These are phyloP conservation scores for Syritta pipiens DNA, from an alignment of 2,888 invertebrate genomes.

Conservation along the genomic window DNA sequence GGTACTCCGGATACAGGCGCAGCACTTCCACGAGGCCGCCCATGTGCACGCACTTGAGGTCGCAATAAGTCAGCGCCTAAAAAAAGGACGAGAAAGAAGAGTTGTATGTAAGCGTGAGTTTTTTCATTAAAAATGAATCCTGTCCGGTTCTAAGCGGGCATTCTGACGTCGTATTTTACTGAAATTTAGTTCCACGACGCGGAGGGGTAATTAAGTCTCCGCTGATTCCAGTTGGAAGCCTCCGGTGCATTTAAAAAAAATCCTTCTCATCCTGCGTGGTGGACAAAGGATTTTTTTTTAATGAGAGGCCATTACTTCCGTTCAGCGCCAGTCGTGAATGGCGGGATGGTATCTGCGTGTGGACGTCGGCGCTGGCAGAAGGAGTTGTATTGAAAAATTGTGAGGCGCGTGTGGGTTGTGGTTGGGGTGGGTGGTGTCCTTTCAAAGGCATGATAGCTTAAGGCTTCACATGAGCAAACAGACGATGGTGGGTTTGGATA, in stretches of 20 bases:
- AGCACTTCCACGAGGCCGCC: conserved; percentile 93
- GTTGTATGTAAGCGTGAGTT: no score
- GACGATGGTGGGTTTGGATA: no score
- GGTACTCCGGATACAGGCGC: conserved; percentile 95
- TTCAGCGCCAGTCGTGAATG: neutral
- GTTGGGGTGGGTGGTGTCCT: no score
- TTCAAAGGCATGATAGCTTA: no score
- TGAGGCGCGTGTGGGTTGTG: no score
- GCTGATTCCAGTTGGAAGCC: neutral
- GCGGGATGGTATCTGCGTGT: neutral
- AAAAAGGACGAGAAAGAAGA: conserved; percentile 33
- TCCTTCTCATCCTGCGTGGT: neutral
- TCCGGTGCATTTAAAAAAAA: neutral
- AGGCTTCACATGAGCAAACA: no score
- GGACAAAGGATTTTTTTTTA: neutral
- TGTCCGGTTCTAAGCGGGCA: no score
- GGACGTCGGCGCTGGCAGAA: neutral
- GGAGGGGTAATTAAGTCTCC: no score
- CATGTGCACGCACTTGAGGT: conserved; percentile 95
- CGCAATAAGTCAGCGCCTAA: conserved; percentile 95
- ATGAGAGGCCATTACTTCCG: conserved; percentile 10
- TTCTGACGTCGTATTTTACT: no score
- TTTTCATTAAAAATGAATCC: conserved; percentile 49
- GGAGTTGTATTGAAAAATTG: neutral
- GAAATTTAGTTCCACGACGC: no score